phyloP scores from a whole-genome alignment of 2,113 vertebrate genomes.

The Aptenodytes forsteri region DNA sequence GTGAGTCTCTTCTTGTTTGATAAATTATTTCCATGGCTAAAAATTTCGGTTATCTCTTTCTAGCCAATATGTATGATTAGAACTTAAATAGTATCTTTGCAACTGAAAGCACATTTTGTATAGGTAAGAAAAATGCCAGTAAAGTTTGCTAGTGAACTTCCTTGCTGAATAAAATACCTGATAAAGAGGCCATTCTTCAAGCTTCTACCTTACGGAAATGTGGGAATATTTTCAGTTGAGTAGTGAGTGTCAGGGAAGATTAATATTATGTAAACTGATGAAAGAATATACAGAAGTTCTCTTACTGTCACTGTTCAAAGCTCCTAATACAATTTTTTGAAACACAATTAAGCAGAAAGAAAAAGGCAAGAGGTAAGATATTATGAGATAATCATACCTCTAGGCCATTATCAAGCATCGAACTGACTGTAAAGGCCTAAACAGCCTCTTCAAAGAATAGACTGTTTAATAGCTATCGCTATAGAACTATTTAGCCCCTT shows the following conservation, averaged over 20 bases:
- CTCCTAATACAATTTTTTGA: background rate
- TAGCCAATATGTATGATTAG: background rate
- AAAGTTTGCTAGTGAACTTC: background rate
- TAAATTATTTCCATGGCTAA: background rate
- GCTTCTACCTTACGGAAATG: background rate
- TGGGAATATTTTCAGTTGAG: background rate
- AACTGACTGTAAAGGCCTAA: background rate
- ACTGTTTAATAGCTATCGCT: background rate
- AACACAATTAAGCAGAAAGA: background rate
- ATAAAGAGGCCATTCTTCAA: background rate
- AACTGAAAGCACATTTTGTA: background rate
- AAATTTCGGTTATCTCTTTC: background rate
- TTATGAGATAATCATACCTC: background rate
- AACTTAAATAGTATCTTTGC: background rate
- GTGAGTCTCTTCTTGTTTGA: background rate
- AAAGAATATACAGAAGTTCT: background rate
- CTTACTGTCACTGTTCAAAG: background rate
- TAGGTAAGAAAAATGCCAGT: background rate
- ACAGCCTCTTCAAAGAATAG: background rate
- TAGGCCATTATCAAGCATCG: background rate
- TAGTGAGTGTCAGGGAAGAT: background rate
- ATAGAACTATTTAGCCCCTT: background rate
- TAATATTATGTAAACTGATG: background rate
- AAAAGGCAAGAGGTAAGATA: background rate
- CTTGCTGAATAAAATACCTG: background rate